Evolutionary conservation across 2,113 vertebrate genomes (phyloP), one percentile per base, ranked within the genome.

Genomic region (Herpetotheres cachinnans): DNA sequence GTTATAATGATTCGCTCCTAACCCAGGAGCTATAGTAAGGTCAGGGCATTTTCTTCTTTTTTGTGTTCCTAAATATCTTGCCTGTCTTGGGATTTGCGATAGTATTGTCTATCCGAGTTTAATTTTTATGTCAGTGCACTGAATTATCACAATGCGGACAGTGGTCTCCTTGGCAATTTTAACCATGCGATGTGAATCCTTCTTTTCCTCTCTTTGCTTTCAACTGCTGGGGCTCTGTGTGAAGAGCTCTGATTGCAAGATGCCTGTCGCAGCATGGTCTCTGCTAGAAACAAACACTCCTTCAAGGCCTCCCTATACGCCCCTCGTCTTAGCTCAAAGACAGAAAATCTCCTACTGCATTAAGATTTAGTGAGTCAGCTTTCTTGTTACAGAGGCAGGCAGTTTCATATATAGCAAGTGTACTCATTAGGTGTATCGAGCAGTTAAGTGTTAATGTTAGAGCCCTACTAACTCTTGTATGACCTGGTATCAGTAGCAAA

Each of bases 281-380:
- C 54, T 30, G 65, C 58, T 9, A 34, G 56, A 58, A 63, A 92
- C 83, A 86, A 83, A 66, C 74, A 3, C 49, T 83, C 46, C 91
- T 42, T 21, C 16, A 65, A 77, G 71, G 46, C 27, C 69, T 46
- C 38, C 1, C 58, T 30, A 2, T 15, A 1, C 0, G 2, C 8
- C 8, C 73, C 56, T n/a, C 5, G 0, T 22, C 46, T 40, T 5
- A 6, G 85, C 78, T 88, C 86, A 72, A 14, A 80, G 79, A 19
- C 27, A 49, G 47, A 86, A 73, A 58, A 22, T 22, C 76, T 91
- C 67, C 91, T 29, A 7, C 80, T 61, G 44, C 52, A 40, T 26
- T 25, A 42, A 40, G 85, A 26, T 34, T 29, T 55, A 50, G 84
- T 2, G 21, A 85, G 61, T 12, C 86, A 50, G 80, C 42, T 47